A percentile compares a stretch with the other conserved stretches of the same genome.
Evolutionary conservation across 2,888 invertebrate species (phyloP).

Genomic region (Minunthozetes semirufus): DNA sequence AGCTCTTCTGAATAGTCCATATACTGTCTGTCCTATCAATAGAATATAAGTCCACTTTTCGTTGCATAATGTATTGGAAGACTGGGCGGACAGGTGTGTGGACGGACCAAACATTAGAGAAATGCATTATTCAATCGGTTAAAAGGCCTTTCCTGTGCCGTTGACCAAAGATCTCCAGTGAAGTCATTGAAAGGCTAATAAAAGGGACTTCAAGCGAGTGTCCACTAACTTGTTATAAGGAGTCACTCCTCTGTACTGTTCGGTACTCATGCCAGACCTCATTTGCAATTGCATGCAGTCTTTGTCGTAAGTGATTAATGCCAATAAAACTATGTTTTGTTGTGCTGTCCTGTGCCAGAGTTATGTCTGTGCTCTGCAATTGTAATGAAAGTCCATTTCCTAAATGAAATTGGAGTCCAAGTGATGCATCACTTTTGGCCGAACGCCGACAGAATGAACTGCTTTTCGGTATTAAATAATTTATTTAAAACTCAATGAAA

Average conservation of each 20-base stretch:
- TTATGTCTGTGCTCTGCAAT: too few species aligned
- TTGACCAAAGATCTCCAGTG: constrained; percentile 15
- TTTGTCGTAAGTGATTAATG: constrained; percentile 26
- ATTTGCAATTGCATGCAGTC: constrained; percentile 13
- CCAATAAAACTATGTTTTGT: constrained; percentile 10
- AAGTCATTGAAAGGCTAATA: constrained; percentile 24
- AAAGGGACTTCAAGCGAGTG: not conserved
- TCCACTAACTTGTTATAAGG: constrained; percentile 12
- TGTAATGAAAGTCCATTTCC: not conserved
- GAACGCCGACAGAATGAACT: constrained; percentile 21
- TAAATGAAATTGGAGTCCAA: constrained; percentile 4
- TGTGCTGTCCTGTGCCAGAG: not conserved
- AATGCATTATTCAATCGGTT: constrained; percentile 10
- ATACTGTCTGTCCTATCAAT: not conserved
- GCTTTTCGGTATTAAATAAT: constrained; percentile 6
- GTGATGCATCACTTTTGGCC: constrained; percentile 20
- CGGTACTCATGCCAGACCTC: not conserved
- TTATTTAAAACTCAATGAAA: constrained; percentile 25
- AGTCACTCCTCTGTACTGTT: not conserved
- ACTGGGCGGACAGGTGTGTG: constrained; percentile 20
- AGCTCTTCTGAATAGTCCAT: not conserved
- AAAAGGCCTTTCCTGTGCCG: constrained; percentile 23
- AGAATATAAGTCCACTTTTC: not conserved
- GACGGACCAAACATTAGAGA: not conserved
- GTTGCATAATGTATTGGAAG: constrained; percentile 17